A percentile compares a stretch with the other conserved stretches of the same genome.
Conservation (phyloP, 2,113 vertebrate genomes). For the Sapayoa aenigma region DNA sequence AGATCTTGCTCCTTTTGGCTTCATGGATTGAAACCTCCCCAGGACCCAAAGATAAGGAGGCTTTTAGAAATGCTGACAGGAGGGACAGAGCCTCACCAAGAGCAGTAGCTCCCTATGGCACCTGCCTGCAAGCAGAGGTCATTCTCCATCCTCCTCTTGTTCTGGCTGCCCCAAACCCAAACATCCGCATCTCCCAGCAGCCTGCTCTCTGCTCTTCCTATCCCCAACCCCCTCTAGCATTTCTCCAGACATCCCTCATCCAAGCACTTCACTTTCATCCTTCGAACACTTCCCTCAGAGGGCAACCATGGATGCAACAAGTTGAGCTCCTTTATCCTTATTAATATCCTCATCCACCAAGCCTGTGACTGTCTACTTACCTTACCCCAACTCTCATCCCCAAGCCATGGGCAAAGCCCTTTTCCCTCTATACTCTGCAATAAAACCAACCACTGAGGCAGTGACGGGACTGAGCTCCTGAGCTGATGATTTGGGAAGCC, state of each 20-base stretch:
- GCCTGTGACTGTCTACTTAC: background rate
- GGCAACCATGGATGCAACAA: background rate
- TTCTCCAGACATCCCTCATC: background rate
- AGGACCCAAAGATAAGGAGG: background rate
- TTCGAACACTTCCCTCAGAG: background rate
- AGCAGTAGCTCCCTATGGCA: background rate
- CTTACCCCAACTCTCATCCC: background rate
- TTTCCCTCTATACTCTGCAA: background rate
- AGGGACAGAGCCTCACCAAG: background rate
- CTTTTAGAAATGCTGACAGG: background rate
- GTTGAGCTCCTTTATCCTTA: background rate
- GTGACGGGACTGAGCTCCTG: background rate
- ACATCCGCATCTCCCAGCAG: background rate
- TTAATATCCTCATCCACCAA: background rate
- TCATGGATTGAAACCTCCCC: background rate
- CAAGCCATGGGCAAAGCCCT: background rate
- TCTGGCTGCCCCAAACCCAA: background rate
- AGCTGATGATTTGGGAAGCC: background rate
- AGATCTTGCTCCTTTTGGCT: background rate
- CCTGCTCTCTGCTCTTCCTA: background rate
- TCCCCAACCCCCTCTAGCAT: background rate
- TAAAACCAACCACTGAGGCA: background rate
- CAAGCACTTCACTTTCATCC: background rate
- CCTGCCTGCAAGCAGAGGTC: rapidly evolving
- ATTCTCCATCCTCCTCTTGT: background rate